Base-by-base conservation (phyloP, 2,888 invertebrate species). In the Napeogenes inachia region DNA sequence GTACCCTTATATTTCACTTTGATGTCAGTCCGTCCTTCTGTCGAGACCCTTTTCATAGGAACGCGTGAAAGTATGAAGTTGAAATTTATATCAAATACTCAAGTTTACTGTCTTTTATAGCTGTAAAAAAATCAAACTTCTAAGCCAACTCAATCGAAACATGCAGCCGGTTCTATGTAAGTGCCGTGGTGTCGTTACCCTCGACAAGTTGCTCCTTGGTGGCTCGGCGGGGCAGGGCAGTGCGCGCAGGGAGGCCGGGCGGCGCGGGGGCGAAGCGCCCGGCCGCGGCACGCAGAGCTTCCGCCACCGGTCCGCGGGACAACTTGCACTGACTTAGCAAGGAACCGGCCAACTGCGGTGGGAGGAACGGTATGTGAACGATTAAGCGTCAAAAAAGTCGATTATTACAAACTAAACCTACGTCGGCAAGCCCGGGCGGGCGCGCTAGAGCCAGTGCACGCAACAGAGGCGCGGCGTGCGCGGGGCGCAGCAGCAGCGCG, bases 381-480 rank as follows among this genome's bases (percentile, higher is more conserved):
- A 54, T 50, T n/a, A 50, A 50, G n/a, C 21, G 21, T n/a, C 4
- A 6, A 50, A 4, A 13, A 13, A 50, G 13, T 45, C 10, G 3
- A 10, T 38, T 4, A 32, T 8, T 61, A 54, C 10, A 47, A 32
- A 61, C 32, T 13, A 6, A 12, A 54, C 53, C 61, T 55, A 82
- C 81, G 76, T 80, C 76, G 0, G 73, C 59, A 4, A 77, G 38
- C 45, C 70, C 60, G 42, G 61, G 58, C 50, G 63, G 65, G 13
- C 56, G 62, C 13, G 77, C 75, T 30, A 76, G 76, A 59, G 75
- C 68, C 47, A 86, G 75, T 46, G 84, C 79, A 3, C 86, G 73
- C 66, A 87, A 73, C 62, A 88, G 72, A 38, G 81, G 78, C 61
- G 82, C 83, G n/a, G 84, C 82, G 63, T 74, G 76, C 10, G 80